Evolutionary conservation across 2,888 invertebrate species (phyloP).

Genomic region (Rugalucina vietnamica): DNA sequence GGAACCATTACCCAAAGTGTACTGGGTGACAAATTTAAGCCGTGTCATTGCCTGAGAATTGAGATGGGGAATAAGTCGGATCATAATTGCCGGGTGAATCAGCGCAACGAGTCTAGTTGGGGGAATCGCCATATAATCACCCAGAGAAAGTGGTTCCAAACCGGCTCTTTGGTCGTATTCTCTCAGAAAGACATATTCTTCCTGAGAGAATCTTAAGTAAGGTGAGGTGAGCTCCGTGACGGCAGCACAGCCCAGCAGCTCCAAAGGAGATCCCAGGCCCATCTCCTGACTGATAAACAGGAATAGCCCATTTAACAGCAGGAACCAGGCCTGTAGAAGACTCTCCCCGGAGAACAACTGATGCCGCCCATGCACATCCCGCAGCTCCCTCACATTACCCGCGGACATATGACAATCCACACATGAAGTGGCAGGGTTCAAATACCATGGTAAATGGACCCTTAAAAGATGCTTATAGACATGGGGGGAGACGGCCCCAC

Average conservation of each 20-base stretch:
- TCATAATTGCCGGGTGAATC: neutral
- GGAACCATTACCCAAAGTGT: neutral
- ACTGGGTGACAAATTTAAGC: neutral
- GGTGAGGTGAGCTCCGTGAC: neutral
- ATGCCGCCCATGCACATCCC: neutral
- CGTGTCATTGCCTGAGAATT: neutral
- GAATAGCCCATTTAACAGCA: neutral
- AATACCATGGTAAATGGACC: neutral
- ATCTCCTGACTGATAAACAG: neutral
- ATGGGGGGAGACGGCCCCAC: neutral
- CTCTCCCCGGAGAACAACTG: neutral
- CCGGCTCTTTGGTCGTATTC: neutral
- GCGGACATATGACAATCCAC: no score
- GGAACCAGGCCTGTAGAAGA: neutral
- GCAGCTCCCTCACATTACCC: neutral
- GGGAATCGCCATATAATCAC: neutral
- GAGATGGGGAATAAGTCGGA: neutral
- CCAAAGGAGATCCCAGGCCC: neutral
- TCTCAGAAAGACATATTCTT: neutral
- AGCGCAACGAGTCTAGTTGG: neutral
- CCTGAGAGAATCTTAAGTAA: neutral
- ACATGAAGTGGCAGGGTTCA: neutral
- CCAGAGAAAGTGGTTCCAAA: neutral
- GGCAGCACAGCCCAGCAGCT: neutral
- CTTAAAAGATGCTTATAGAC: neutral